A percentile compares a stretch with the other conserved stretches of the same genome.
Conservation (phyloP, 2,113 vertebrate genomes). For the Lophotis ruficrista region DNA sequence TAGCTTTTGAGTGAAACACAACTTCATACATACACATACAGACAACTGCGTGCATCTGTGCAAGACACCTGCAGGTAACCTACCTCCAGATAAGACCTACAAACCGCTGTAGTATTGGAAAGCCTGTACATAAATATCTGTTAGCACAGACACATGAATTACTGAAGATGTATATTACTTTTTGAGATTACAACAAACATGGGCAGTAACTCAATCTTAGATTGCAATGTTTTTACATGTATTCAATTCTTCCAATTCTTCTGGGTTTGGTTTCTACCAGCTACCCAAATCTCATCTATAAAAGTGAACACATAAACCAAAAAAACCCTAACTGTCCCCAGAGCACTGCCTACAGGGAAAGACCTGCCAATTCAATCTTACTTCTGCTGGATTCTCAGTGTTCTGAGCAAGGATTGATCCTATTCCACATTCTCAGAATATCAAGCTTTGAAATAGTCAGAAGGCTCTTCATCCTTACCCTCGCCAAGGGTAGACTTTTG, state of each 20-base stretch:
- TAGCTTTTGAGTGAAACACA: not conserved
- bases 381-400: not conserved
- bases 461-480: not conserved
- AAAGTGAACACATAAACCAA: not conserved
- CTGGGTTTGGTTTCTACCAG: not conserved
- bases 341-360: not conserved
- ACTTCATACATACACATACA: not conserved
- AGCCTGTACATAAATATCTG: not conserved
- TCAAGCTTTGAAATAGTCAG: not conserved
- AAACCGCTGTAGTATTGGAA: not conserved
- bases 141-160: not conserved
- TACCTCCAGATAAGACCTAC: not conserved
- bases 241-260: not conserved
- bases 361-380: not conserved
- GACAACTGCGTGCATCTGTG: not conserved
- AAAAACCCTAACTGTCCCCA: not conserved
- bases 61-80: not conserved
- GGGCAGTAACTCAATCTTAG: not conserved
- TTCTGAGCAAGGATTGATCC: not conserved
- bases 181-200: not conserved
- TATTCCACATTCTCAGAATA: not conserved
- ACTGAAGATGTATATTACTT: not conserved
- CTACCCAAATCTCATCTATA: not conserved
- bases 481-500: not conserved
- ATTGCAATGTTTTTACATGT: not conserved